Conservation (phyloP, 2,797 vertebrate genomes). For the Cuniculus paca region DNA sequence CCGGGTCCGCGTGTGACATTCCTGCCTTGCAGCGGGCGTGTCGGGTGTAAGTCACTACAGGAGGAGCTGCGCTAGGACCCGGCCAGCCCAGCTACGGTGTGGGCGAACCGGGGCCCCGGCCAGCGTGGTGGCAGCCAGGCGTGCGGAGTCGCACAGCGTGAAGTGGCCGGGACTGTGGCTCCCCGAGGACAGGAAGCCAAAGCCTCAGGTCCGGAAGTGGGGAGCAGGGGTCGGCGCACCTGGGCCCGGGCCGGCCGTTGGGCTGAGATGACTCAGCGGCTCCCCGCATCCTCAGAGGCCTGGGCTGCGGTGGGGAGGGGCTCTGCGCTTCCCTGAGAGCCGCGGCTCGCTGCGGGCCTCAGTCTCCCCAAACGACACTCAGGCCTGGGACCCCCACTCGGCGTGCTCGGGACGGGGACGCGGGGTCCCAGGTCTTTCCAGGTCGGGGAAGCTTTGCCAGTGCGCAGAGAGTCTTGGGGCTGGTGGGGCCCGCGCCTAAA, state of each 20-base stretch:
- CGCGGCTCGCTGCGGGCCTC: not conserved
- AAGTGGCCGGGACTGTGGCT: not conserved
- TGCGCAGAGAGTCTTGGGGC: not conserved
- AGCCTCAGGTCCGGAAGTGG: not conserved
- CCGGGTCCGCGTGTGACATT: too few species aligned
- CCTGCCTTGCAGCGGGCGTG: not conserved
- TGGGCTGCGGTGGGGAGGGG: not conserved
- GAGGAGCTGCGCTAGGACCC: not conserved
- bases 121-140: not conserved
- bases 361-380: not conserved
- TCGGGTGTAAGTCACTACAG: not conserved
- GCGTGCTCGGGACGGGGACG: fast-evolving
- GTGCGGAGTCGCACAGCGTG: fast-evolving
- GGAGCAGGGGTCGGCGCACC: not conserved
- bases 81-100: not conserved
- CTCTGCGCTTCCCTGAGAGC: not conserved
- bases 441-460: too few species aligned
- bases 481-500: not conserved
- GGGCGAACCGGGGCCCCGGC: fast-evolving
- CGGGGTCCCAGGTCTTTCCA: not conserved
- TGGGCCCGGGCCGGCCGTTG: not conserved
- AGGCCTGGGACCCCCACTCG: not conserved
- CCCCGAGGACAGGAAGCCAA: not conserved
- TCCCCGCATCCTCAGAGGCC: not conserved
- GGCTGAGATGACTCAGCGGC: not conserved